phyloP scores from a whole-genome alignment of 2,797 vertebrate genomes.

The Coccyzus lansbergi region DNA sequence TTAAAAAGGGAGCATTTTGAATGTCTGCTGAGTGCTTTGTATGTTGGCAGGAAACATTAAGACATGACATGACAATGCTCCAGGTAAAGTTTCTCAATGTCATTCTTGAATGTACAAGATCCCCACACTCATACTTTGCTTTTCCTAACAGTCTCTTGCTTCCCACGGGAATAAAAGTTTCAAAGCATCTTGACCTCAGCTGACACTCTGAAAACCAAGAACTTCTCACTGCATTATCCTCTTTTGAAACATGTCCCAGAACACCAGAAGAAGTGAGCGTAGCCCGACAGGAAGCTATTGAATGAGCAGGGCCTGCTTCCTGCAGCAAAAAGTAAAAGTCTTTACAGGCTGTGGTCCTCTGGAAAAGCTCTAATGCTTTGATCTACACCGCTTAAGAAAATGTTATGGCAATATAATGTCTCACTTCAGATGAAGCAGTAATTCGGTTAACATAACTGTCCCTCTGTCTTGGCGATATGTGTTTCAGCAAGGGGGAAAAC shows the following conservation, averaged over 20 bases:
- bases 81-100: slow-evolving; percentile 13
- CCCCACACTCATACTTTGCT: not conserved
- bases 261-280: not conserved
- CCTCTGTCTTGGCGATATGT: fast-evolving
- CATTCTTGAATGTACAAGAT: not conserved
- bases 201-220: slow-evolving; percentile 33
- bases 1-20: not conserved
- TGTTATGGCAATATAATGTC: not conserved
- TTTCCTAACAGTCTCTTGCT: not conserved
- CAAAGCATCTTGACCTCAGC: slow-evolving; percentile 24
- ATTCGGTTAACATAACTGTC: not conserved
- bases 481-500: not conserved
- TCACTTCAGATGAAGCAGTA: not conserved
- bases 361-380: slow-evolving; percentile 26
- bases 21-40: not conserved
- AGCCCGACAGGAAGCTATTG: slow-evolving; percentile 44
- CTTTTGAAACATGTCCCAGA: slow-evolving; percentile 46
- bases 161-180: slow-evolving; percentile 37
- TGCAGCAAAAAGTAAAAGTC: slow-evolving; percentile 32
- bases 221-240: slow-evolving; percentile 45
- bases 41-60: not conserved
- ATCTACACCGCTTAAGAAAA: not conserved
- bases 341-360: slow-evolving; percentile 2
- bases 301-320: slow-evolving; percentile 7
- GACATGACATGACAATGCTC: not conserved